Evolutionary conservation across 92 coral and sea anemone species (phyloP).

Genomic region (Epizoanthus illoricatus): DNA sequence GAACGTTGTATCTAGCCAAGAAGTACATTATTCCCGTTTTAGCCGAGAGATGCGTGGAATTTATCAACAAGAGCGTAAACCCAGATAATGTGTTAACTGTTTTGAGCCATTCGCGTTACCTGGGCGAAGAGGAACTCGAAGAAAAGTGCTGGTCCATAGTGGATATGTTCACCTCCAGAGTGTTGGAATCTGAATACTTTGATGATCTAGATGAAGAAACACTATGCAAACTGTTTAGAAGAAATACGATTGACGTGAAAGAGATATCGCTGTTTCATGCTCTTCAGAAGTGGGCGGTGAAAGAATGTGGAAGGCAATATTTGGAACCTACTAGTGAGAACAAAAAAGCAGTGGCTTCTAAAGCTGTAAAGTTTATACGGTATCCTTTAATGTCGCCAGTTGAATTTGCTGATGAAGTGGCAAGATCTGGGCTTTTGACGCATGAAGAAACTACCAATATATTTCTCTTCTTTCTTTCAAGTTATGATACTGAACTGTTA

Average conservation of each 20-base stretch:
- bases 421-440: slow-evolving; percentile 70
- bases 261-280: slow-evolving; percentile 76
- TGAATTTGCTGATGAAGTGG: slow-evolving; percentile 85
- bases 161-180: slow-evolving; percentile 65
- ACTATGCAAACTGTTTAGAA: slow-evolving; percentile 53
- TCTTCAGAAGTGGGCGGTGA: slow-evolving; percentile 69
- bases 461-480: slow-evolving; percentile 75
- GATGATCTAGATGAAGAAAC: slow-evolving; percentile 65
- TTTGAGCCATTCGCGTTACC: slow-evolving; percentile 67
- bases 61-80: slow-evolving; percentile 61
- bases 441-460: slow-evolving; percentile 72
- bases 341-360: slow-evolving; percentile 59
- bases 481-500: slow-evolving; percentile 63
- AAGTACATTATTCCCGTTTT: slow-evolving; percentile 77
- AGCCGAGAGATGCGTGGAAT: slow-evolving; percentile 75
- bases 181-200: slow-evolving; percentile 70
- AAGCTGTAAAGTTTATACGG: slow-evolving; percentile 69
- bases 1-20: slow-evolving; percentile 75
- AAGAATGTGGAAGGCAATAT: slow-evolving; percentile 59
- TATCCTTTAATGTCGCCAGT: slow-evolving; percentile 76
- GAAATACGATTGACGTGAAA: slow-evolving; percentile 60
- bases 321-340: slow-evolving; percentile 55
- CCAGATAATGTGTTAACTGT: slow-evolving; percentile 83
- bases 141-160: slow-evolving; percentile 79
- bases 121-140: slow-evolving; percentile 68